These are phyloP conservation scores for Diplodus sargus DNA, from an alignment of 2,797 vertebrate species.

Conservation along the genomic window DNA sequence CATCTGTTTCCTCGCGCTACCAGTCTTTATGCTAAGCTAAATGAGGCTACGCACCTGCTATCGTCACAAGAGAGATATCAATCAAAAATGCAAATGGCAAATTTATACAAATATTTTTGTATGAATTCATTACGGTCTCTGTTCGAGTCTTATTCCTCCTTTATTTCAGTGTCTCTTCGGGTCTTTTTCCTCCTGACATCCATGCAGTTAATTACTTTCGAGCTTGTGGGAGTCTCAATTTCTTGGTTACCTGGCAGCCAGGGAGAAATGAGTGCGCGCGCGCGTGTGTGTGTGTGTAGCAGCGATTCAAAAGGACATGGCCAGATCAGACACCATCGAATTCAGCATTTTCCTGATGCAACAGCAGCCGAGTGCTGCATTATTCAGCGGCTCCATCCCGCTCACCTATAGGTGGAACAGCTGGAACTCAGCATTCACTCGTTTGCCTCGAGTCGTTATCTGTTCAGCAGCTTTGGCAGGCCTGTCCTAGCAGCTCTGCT, in stretches of 20 bases:
- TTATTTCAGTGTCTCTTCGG: not conserved
- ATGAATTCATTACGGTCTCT: not conserved
- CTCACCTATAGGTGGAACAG: conserved; percentile 20
- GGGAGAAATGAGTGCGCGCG: not conserved
- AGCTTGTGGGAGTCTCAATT: conserved; percentile 11
- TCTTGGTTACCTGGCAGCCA: conserved; percentile 28
- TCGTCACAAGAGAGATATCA: not conserved
- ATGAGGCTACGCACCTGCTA: not conserved
- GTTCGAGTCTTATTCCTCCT: not conserved
- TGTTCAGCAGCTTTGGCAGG: conserved; percentile 44
- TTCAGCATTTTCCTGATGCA: conserved; percentile 31
- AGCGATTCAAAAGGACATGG: not conserved
- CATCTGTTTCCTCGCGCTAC: too few relatives aligned
- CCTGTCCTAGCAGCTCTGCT: conserved; percentile 39
- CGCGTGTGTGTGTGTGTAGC: too few relatives aligned
- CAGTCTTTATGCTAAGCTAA: conserved; percentile 5
- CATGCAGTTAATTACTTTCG: conserved; percentile 25
- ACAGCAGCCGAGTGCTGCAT: conserved; percentile 19
- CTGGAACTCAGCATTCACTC: conserved; percentile 6
- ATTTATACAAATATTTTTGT: too few relatives aligned
- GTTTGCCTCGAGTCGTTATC: conserved; percentile 25
- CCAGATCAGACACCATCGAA: not conserved
- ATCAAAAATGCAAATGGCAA: too few relatives aligned
- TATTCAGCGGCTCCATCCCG: conserved; percentile 37
- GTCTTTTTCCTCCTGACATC: conserved; percentile 11